Evolutionary conservation across 2,113 vertebrate species (phyloP).

Genomic region (Hirundichthys speculiger): DNA sequence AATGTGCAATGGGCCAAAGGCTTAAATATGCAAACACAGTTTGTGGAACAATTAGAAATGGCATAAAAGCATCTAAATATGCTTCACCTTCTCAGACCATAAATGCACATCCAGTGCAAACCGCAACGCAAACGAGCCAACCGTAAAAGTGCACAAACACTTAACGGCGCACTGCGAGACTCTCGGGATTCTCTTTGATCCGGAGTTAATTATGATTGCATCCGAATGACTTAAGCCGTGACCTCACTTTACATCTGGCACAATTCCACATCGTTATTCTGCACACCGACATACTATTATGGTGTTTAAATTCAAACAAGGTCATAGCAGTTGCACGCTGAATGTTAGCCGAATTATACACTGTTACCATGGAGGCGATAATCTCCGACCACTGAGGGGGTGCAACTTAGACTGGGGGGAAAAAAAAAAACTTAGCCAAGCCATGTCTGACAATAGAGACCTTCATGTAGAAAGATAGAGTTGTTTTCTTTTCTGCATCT

Average conservation of each 20-base stretch:
- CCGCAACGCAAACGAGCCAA: neutral
- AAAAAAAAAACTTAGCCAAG: neutral
- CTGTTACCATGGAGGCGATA: conserved; percentile 4
- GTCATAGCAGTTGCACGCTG: neutral
- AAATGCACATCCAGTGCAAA: conserved; percentile 16
- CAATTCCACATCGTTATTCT: neutral
- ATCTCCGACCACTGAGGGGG: conserved; percentile 14
- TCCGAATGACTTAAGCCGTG: conserved; percentile 4
- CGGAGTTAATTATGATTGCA: conserved; percentile 1
- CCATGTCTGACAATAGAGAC: conserved; percentile 8
- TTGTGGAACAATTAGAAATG: conserved; percentile 23
- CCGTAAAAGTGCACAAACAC: neutral
- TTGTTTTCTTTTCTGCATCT: conserved; percentile 10
- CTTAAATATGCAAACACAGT: conserved; percentile 25
- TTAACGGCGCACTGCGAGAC: neutral
- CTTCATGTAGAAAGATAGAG: conserved; percentile 6
- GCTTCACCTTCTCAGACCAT: conserved; percentile 20
- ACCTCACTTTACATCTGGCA: conserved; percentile 4
- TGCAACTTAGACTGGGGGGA: conserved; percentile 9
- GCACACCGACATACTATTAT: conserved; percentile 1
- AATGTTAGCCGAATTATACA: conserved; percentile 6
- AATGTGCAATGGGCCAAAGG: conserved; percentile 12
- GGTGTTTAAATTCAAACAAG: neutral
- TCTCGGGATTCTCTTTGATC: neutral
- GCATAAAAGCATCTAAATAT: conserved; percentile 28